These are phyloP conservation scores for Neoascia interrupta DNA, from an alignment of 2,888 invertebrate species.

Conservation along the genomic window DNA sequence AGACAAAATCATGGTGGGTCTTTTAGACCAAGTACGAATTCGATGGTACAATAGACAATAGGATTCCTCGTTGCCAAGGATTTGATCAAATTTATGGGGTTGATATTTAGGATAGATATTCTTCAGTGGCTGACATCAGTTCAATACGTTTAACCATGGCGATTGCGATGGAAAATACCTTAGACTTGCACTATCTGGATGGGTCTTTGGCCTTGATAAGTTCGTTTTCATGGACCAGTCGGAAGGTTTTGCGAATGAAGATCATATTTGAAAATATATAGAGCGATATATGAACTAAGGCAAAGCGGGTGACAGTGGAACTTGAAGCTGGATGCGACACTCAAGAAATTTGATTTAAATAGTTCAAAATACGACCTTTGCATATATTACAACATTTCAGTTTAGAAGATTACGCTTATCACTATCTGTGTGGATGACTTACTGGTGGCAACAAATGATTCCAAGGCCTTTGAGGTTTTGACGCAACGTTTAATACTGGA, in stretches of 20 bases:
- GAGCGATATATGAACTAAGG: constrained; percentile 31
- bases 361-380: constrained; percentile 21
- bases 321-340: too few relatives aligned
- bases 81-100: constrained; percentile 4
- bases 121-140: too few relatives aligned
- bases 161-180: constrained; percentile 11
- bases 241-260: constrained; percentile 8
- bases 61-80: constrained; percentile 9
- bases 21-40: too few relatives aligned
- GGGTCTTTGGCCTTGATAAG: constrained; percentile 5
- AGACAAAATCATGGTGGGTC: constrained; percentile 10
- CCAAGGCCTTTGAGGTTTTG: not conserved
- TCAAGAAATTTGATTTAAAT: not conserved
- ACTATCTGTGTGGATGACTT: constrained; percentile 11
- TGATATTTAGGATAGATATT: too few relatives aligned
- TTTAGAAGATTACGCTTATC: constrained; percentile 6
- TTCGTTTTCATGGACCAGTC: constrained; percentile 32
- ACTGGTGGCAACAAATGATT: too few relatives aligned
- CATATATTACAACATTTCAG: constrained; percentile 3
- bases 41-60: too few relatives aligned
- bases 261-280: constrained; percentile 16
- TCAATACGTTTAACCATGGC: not conserved
- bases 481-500: not conserved
- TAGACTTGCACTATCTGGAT: constrained; percentile 21
- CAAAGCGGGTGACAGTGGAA: constrained; percentile 30